Evolutionary conservation across 23 tunicate genomes (phyloP).

Genomic region (Ascidia mentula): DNA sequence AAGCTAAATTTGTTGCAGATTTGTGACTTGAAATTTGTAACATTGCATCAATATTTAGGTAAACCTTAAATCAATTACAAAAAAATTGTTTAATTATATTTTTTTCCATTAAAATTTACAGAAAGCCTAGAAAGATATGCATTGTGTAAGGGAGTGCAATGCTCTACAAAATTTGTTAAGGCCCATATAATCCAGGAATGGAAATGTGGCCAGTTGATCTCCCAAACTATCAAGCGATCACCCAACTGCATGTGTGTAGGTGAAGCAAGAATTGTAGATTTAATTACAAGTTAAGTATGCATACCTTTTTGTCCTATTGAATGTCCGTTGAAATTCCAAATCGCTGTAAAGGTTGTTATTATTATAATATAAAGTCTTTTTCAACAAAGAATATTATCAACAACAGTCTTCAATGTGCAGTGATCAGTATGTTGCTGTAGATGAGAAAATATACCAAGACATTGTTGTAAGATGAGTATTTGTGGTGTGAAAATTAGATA

Average conservation of each 20-base stretch:
- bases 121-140: not conserved
- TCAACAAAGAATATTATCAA: not conserved
- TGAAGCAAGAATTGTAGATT: not conserved
- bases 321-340: not conserved
- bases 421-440: not conserved
- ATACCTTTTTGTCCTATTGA: not conserved
- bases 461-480: not conserved
- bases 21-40: not conserved
- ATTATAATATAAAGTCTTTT: not conserved
- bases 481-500: not conserved
- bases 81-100: no score
- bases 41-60: not conserved
- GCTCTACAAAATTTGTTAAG: not conserved
- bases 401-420: not conserved
- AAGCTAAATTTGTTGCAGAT: not conserved
- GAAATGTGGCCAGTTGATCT: not conserved
- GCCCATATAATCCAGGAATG: not conserved
- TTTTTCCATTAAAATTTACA: not conserved
- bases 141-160: not conserved
- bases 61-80: not conserved
- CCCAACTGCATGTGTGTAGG: constrained; percentile 8
- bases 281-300: not conserved
- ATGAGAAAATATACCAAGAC: not conserved
- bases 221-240: not conserved
- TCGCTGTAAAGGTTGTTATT: not conserved